Percentiles rank a stretch among this genome's conserved stretches.
Evolutionary conservation across 2,797 vertebrate species (phyloP).

Genomic region (Rhinogobio ventralis): DNA sequence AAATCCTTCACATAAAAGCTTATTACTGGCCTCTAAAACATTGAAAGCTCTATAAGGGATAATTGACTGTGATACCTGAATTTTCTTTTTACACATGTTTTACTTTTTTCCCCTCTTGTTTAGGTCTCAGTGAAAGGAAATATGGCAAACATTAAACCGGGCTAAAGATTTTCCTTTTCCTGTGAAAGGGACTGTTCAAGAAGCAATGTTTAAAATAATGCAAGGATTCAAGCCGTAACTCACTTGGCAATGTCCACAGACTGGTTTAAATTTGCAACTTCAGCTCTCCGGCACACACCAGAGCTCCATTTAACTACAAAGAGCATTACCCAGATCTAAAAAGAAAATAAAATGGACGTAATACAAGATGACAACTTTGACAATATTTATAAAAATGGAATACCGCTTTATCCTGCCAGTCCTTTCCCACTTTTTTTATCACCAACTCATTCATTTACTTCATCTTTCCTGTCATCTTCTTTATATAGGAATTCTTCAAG

Average conservation of each 20-base stretch:
- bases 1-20: slow-evolving; percentile 42
- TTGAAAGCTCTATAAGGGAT: slow-evolving; percentile 38
- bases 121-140: slow-evolving; percentile 35
- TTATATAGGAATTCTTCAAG: slow-evolving; percentile 30
- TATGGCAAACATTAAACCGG: slow-evolving; percentile 42
- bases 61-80: slow-evolving; percentile 49
- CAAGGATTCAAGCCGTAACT: slow-evolving; percentile 46
- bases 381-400: slow-evolving; percentile 50
- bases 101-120: slow-evolving; percentile 28
- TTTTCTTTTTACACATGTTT: slow-evolving; percentile 40
- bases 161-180: slow-evolving; percentile 21
- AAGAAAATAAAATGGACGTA: slow-evolving; percentile 41
- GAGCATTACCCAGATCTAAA: slow-evolving; percentile 41
- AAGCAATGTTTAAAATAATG: slow-evolving; percentile 28
- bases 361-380: slow-evolving; percentile 54
- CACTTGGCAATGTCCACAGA: slow-evolving; percentile 53
- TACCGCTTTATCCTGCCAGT: slow-evolving; percentile 9
- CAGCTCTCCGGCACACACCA: slow-evolving; percentile 20
- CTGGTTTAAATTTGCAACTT: slow-evolving; percentile 55
- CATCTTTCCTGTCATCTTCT: slow-evolving; percentile 15
- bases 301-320: slow-evolving; percentile 47
- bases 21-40: slow-evolving; percentile 42
- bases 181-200: slow-evolving; percentile 18
- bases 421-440: slow-evolving; percentile 7
- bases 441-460: slow-evolving; percentile 21